Evolutionary conservation across 2,888 invertebrate species (phyloP), one percentile per base, ranked within the genome.

Genomic region (Calameuta filiformis): DNA sequence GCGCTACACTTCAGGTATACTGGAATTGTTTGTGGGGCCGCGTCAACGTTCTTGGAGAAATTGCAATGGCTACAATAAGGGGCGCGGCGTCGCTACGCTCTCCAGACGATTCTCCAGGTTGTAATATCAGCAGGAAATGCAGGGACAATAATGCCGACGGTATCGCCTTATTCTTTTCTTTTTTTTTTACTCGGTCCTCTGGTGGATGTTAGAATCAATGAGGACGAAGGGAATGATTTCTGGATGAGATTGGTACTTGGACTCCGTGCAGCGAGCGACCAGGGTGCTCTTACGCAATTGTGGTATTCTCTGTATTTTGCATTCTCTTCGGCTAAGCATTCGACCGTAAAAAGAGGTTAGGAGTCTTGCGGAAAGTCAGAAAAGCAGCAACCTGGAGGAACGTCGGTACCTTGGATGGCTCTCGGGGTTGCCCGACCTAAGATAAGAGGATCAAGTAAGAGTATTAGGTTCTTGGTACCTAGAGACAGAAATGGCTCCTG

Each of bases 251-350:
- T 56, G 56, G 56, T 56, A 2, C 56, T 23, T 56, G 56, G 56
- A 56, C 15, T 23, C 40, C 4, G 12, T 40, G 40, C 1, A 9
- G 23, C 23, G 6, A 23, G 30, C 12, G 75, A 68, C 31, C 34
- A 68, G 33, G 73, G 75, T 76, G 78, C 79, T 81, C 78, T 80
- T 81, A 80, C 76, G 33, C 78, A 78, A 79, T 81, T 80, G 79
- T 79, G 76, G 79, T 80, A 81, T 81, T 80, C 81, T 40, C 40
- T 40, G 15, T 23, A 56, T 23, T 56, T 56, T 56, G 56, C 56
- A 56, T 56, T 56, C 56, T 56, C 56, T 56, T 56, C 23, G 56
- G 56, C 23, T 56, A 9, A 56, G 56, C 56, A 56, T 56, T 9
- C 56, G 0, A 23, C 1, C 56, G 23, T 56, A 23, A 56, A 56